These are phyloP conservation scores for Pheosia tremula DNA, from an alignment of 2,888 invertebrate species.

Conservation along the genomic window DNA sequence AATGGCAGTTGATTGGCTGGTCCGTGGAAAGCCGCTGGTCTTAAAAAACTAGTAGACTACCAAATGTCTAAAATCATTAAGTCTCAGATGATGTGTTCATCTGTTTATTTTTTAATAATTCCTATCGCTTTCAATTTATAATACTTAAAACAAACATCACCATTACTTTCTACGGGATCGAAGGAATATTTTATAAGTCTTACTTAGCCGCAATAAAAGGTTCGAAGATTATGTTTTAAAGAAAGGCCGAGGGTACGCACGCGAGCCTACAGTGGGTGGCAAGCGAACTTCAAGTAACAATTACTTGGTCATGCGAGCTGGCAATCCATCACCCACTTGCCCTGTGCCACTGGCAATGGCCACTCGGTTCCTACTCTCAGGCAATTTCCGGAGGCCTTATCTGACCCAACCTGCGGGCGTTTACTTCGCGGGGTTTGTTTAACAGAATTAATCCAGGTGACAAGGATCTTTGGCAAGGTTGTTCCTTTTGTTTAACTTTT, in stretches of 20 bases:
- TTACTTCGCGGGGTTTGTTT: conserved; percentile 75
- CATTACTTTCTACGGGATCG: conserved; percentile 17
- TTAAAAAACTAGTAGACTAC: no score
- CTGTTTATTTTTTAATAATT: no score
- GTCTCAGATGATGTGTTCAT: no score
- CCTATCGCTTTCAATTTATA: background rate
- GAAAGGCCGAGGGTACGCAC: conserved; percentile 61
- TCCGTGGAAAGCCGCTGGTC: no score
- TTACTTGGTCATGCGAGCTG: conserved; percentile 80
- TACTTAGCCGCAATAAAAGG: conserved; percentile 62
- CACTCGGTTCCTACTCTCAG: conserved; percentile 73
- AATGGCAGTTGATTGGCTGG: no score
- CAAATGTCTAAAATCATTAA: no score
- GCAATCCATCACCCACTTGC: conserved; percentile 80
- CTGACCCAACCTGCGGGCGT: conserved; percentile 65
- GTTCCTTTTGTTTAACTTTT: conserved; percentile 32
- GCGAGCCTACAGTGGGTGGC: conserved; percentile 56
- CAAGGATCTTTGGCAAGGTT: conserved; percentile 60
- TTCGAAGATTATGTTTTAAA: conserved; percentile 62
- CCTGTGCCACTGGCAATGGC: conserved; percentile 67
- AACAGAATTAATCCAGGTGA: conserved; percentile 75
- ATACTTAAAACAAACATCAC: conserved; percentile 22
- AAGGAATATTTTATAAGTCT: conserved; percentile 38
- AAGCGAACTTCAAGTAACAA: conserved; percentile 76
- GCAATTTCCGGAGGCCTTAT: conserved; percentile 82